A percentile compares a stretch with the other conserved stretches of the same genome.
Conservation (phyloP, 2,888 invertebrate genomes). For the Eumerus sabulonum region DNA sequence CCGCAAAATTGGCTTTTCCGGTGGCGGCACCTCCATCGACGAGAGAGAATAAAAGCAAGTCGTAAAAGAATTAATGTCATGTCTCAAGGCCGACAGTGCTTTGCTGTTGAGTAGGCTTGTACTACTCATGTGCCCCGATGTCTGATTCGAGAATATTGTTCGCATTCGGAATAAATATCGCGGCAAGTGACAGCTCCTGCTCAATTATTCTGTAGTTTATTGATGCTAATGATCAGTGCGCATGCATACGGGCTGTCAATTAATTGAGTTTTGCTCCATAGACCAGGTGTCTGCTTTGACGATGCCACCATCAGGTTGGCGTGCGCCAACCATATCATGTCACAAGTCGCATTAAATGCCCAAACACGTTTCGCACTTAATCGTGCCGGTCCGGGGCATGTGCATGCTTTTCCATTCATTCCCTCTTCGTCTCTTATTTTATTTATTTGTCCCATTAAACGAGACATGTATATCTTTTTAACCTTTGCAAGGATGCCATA, state of each 20-base stretch:
- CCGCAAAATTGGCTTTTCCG: slow-evolving; percentile 57
- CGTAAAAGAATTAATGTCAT: slow-evolving; percentile 53
- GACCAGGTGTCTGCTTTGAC: slow-evolving; percentile 58
- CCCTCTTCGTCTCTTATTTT: too few species aligned
- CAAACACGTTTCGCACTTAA: slow-evolving; percentile 44
- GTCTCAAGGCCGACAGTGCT: slow-evolving; percentile 61
- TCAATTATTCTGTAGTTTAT: slow-evolving; percentile 66
- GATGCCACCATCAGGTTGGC: slow-evolving; percentile 54
- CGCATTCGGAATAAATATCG: slow-evolving; percentile 56
- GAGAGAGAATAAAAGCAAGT: slow-evolving; percentile 49
- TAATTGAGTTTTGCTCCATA: slow-evolving; percentile 65
- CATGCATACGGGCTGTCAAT: slow-evolving; percentile 69
- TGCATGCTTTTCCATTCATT: background rate
- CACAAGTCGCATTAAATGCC: slow-evolving; percentile 42
- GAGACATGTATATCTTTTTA: too few species aligned
- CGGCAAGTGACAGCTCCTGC: slow-evolving; percentile 65
- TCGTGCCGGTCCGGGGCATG: background rate
- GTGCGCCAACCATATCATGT: slow-evolving; percentile 50
- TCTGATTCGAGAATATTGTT: slow-evolving; percentile 15
- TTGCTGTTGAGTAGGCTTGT: background rate
- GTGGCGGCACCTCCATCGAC: slow-evolving; percentile 24
- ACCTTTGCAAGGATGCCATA: too few species aligned
- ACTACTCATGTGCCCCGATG: background rate
- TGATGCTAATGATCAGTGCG: slow-evolving; percentile 65
- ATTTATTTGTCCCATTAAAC: too few species aligned